Percentiles rank a stretch among this genome's conserved stretches.
phyloP scores from a whole-genome alignment of 2,797 vertebrate genomes.

The Simalia tracyae region DNA sequence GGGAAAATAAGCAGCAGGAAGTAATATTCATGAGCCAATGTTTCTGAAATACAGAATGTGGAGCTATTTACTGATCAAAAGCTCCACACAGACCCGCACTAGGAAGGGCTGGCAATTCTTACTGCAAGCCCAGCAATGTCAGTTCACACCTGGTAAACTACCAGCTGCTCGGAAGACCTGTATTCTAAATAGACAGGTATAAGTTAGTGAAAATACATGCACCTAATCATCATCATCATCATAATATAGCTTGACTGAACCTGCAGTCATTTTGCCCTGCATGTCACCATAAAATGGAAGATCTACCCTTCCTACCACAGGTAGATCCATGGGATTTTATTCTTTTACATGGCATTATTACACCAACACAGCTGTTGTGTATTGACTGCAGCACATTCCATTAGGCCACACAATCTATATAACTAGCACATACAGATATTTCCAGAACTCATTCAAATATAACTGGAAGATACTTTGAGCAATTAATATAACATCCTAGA shows the following conservation, averaged over 20 bases:
- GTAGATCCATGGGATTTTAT: conserved; percentile 73
- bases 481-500: conserved; percentile 69
- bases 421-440: conserved; percentile 74
- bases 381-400: conserved; percentile 67
- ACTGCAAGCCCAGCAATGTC: conserved; percentile 76
- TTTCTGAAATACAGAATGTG: conserved; percentile 79
- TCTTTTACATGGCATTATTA: conserved; percentile 68
- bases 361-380: conserved; percentile 68
- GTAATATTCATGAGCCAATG: conserved; percentile 86
- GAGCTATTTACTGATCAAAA: conserved; percentile 74
- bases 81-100: conserved; percentile 80
- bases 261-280: conserved; percentile 86
- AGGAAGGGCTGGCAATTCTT: conserved; percentile 72
- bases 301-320: conserved; percentile 74
- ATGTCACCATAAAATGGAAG: conserved; percentile 73
- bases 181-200: conserved; percentile 78
- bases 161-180: conserved; percentile 82
- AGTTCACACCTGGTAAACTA: conserved; percentile 77
- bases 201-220: conserved; percentile 78
- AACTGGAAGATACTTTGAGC: conserved; percentile 75
- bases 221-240: conserved; percentile 61
- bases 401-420: conserved; percentile 78
- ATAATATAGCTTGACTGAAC: conserved; percentile 81
- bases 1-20: conserved; percentile 91
- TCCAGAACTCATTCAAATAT: conserved; percentile 70